A percentile compares a stretch with the other conserved stretches of the same genome.
These are phyloP conservation scores for Odontesthes bonariensis DNA, from an alignment of 2,113 vertebrate species.

Conservation along the genomic window DNA sequence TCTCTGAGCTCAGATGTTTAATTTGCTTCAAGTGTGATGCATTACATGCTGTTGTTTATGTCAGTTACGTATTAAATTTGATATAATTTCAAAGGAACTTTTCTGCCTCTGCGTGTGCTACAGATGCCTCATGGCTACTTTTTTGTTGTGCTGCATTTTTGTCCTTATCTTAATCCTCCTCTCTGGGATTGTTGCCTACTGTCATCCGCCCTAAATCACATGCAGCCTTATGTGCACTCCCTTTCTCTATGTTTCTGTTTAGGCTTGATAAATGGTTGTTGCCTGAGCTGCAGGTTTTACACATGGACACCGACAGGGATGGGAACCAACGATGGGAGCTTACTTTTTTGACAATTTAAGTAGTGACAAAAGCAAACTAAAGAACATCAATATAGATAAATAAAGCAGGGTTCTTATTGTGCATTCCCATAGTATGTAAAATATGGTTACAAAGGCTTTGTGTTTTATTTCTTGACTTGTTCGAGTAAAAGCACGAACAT, in stretches of 20 bases:
- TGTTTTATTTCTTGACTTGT: too few species aligned
- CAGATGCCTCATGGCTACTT: slow-evolving; percentile 9
- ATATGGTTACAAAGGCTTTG: too few species aligned
- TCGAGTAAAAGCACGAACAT: too few species aligned
- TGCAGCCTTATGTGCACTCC: not conserved
- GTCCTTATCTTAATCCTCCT: slow-evolving; percentile 35
- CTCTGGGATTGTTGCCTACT: slow-evolving; percentile 19
- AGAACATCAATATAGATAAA: not conserved
- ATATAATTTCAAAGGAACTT: slow-evolving; percentile 9
- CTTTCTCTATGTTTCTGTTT: slow-evolving; percentile 17
- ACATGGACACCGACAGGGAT: not conserved
- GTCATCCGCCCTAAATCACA: slow-evolving; percentile 15
- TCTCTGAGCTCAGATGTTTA: not conserved
- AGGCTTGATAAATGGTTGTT: slow-evolving; percentile 20
- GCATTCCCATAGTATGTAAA: too few species aligned
- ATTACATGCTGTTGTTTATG: not conserved
- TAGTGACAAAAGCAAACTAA: not conserved
- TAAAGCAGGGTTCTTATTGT: too few species aligned
- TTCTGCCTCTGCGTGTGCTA: not conserved
- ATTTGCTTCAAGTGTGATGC: not conserved
- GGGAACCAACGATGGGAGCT: not conserved
- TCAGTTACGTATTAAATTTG: slow-evolving; percentile 5
- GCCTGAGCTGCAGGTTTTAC: slow-evolving; percentile 5
- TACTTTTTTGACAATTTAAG: not conserved
- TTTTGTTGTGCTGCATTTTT: slow-evolving; percentile 4